phyloP scores from a whole-genome alignment of 2,888 invertebrate species.

The Plutella xylostella region DNA sequence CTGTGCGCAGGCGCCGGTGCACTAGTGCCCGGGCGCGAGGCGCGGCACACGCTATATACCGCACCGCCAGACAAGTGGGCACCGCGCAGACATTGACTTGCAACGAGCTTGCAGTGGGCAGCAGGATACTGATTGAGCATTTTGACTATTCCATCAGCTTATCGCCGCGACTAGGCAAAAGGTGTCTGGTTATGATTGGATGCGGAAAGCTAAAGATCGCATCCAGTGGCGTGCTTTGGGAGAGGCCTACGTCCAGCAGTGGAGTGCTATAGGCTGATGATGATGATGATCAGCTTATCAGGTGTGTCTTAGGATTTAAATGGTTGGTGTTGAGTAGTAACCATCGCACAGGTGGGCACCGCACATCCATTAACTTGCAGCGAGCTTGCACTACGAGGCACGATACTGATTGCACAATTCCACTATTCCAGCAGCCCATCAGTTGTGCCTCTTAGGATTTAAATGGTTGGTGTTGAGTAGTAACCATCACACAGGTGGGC shows the following conservation, averaged over 20 bases:
- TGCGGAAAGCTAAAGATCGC: not conserved
- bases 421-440: not conserved
- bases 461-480: too few relatives aligned
- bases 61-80: slow-evolving; percentile 13
- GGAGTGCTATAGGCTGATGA: not conserved
- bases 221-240: not conserved
- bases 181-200: not conserved
- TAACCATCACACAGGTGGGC: slow-evolving; percentile 11
- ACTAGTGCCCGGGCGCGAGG: slow-evolving; percentile 23
- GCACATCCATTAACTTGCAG: not conserved
- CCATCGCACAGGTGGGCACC: slow-evolving; percentile 11
- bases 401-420: not conserved
- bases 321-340: too few relatives aligned
- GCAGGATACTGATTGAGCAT: not conserved
- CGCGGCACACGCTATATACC: slow-evolving; percentile 45
- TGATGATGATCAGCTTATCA: not conserved
- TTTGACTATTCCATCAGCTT: not conserved
- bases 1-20: slow-evolving; percentile 20
- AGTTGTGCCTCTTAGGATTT: not conserved
- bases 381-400: not conserved
- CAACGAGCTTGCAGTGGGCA: not conserved
- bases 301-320: too few relatives aligned
- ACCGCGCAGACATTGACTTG: not conserved
- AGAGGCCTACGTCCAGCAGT: not conserved
- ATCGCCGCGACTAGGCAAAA: not conserved